These are phyloP conservation scores for Pycnomerus fuliginosus DNA, from an alignment of 2,888 invertebrate genomes.

Conservation along the genomic window DNA sequence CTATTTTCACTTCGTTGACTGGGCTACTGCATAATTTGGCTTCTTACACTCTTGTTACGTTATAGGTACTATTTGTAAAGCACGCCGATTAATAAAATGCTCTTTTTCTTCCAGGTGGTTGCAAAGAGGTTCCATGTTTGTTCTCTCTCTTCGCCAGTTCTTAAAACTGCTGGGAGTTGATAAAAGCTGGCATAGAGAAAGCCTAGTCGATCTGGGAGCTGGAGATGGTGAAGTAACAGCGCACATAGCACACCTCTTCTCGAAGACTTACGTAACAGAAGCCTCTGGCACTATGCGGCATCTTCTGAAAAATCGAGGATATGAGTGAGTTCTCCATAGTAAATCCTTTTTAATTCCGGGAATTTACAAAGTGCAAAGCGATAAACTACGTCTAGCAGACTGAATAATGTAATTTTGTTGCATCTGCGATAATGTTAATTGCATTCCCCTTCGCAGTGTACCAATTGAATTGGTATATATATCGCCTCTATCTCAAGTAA, in stretches of 20 bases:
- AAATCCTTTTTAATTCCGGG: slow-evolving; percentile 2
- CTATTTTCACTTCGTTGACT: no score
- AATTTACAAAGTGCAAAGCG: not conserved
- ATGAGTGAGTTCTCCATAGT: slow-evolving; percentile 62
- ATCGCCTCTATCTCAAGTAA: slow-evolving; percentile 36
- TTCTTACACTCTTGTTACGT: no score
- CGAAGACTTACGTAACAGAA: slow-evolving; percentile 83
- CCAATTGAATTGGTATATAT: slow-evolving; percentile 9
- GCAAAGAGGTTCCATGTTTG: slow-evolving; percentile 95
- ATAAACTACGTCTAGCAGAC: slow-evolving; percentile 8
- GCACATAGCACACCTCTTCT: slow-evolving; percentile 72
- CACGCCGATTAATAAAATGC: no score
- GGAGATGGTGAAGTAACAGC: slow-evolving; percentile 94
- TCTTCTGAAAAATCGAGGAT: slow-evolving; percentile 73
- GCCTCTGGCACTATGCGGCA: slow-evolving; percentile 87
- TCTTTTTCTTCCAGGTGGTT: slow-evolving; percentile 64
- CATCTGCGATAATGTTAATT: slow-evolving; percentile 15
- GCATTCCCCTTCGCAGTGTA: slow-evolving; percentile 3
- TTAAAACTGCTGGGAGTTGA: slow-evolving; percentile 59
- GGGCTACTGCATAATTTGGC: no score
- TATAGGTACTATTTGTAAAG: no score
- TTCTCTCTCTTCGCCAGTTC: slow-evolving; percentile 83
- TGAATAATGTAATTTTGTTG: slow-evolving; percentile 10
- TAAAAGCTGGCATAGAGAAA: slow-evolving; percentile 50
- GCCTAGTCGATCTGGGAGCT: slow-evolving; percentile 86